A percentile compares a stretch with the other conserved stretches of the same genome.
Conservation (phyloP, 2,888 invertebrate genomes). For the Melikaiella ostensackeni region DNA sequence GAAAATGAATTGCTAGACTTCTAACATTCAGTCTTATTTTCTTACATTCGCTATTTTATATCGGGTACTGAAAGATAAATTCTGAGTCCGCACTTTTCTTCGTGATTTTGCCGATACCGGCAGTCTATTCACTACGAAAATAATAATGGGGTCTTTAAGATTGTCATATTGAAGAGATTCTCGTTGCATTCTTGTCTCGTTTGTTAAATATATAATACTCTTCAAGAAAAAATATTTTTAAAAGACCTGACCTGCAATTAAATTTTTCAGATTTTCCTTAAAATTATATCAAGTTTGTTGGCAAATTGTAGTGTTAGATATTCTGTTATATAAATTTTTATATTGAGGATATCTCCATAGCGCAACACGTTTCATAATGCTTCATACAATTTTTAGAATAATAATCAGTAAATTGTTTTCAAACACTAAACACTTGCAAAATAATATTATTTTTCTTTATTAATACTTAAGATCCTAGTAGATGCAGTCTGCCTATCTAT, state of each 20-base stretch:
- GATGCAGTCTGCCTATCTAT: too few relatives aligned
- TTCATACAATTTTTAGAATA: not conserved
- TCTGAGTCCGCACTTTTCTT: too few relatives aligned
- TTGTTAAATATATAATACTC: not conserved
- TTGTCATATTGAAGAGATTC: not conserved
- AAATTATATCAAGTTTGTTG: not conserved
- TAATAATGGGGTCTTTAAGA: not conserved
- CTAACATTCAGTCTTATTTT: too few relatives aligned
- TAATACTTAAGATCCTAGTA: not conserved
- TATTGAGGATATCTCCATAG: not conserved
- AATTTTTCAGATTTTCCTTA: not conserved
- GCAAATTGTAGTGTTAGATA: not conserved
- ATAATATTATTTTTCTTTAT: not conserved
- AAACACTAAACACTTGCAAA: not conserved
- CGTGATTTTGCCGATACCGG: too few relatives aligned
- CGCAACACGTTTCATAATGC: not conserved
- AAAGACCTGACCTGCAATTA: not conserved
- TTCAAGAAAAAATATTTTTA: not conserved
- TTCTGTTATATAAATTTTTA: not conserved
- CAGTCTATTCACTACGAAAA: not conserved
- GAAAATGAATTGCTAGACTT: too few relatives aligned
- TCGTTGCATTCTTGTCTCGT: not conserved
- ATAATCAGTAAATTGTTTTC: not conserved
- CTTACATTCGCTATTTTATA: too few relatives aligned
- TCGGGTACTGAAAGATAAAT: too few relatives aligned